Conservation (phyloP, 2,797 vertebrate genomes). For the Otolemur crassicaudatus region DNA sequence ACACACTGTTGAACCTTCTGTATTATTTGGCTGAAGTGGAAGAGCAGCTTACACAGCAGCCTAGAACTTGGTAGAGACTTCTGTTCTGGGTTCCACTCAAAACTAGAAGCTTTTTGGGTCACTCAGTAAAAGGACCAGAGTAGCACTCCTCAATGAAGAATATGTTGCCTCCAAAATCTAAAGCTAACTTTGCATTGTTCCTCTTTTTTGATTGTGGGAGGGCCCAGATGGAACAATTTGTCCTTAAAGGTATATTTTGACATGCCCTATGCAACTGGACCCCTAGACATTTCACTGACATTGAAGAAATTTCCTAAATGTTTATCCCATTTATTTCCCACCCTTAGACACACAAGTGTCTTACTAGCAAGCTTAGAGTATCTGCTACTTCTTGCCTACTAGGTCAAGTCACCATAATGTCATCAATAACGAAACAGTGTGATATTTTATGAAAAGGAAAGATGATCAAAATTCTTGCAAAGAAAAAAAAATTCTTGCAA, state of each 20-base stretch:
- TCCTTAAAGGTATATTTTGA: neutral
- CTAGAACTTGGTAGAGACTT: neutral
- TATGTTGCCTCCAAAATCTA: neutral
- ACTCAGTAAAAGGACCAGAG: neutral
- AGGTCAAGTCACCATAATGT: neutral
- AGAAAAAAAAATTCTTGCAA: neutral
- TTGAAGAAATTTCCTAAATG: neutral
- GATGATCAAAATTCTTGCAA: neutral
- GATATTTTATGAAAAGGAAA: neutral
- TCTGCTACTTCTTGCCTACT: neutral
- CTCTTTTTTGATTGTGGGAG: neutral
- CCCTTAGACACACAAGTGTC: neutral
- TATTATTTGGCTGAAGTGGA: neutral
- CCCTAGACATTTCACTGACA: neutral
- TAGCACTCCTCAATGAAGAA: neutral
- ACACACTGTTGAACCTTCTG: neutral
- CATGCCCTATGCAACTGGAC: neutral
- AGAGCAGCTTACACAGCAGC: neutral
- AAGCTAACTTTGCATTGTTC: neutral
- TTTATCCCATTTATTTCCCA: neutral
- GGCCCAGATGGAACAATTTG: neutral
- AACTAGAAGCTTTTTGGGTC: neutral
- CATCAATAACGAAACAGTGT: neutral
- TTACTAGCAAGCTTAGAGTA: neutral
- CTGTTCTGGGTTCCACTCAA: neutral